Evolutionary conservation across 2,888 invertebrate species (phyloP).

Genomic region (Sabatieria punctata): DNA sequence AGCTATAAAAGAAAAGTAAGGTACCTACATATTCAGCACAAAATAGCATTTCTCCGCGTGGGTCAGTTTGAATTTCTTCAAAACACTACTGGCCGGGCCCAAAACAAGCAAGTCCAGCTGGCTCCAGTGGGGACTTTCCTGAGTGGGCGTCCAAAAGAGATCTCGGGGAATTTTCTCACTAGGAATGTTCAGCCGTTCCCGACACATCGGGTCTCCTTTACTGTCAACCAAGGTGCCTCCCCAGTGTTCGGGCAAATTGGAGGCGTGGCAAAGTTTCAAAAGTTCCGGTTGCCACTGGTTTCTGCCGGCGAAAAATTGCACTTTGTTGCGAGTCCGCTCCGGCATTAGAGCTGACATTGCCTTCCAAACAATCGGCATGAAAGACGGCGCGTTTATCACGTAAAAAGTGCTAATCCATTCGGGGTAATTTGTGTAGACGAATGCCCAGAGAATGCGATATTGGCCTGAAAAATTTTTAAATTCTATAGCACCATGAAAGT

Average conservation of each 20-base stretch:
- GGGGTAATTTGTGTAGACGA: conserved; percentile 26
- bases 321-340: conserved; percentile 9
- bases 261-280: conserved; percentile 7
- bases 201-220: background rate
- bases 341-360: conserved; percentile 25
- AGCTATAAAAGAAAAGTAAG: too few species aligned
- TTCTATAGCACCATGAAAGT: too few species aligned
- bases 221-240: background rate
- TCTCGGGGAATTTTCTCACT: background rate
- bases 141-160: background rate
- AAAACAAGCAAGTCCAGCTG: too few species aligned
- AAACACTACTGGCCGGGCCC: too few species aligned
- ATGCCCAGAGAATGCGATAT: conserved; percentile 28
- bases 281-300: background rate
- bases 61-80: too few species aligned
- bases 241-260: conserved; percentile 16
- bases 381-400: conserved; percentile 24
- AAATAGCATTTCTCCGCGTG: too few species aligned
- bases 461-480: too few species aligned
- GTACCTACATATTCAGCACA: too few species aligned
- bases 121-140: background rate
- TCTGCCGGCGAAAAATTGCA: background rate
- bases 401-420: conserved; percentile 22
- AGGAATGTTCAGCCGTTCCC: background rate
- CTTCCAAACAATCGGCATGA: conserved; percentile 23